These are phyloP conservation scores for Synanthedon andrenaeformis DNA, from an alignment of 2,888 invertebrate genomes.

Conservation along the genomic window DNA sequence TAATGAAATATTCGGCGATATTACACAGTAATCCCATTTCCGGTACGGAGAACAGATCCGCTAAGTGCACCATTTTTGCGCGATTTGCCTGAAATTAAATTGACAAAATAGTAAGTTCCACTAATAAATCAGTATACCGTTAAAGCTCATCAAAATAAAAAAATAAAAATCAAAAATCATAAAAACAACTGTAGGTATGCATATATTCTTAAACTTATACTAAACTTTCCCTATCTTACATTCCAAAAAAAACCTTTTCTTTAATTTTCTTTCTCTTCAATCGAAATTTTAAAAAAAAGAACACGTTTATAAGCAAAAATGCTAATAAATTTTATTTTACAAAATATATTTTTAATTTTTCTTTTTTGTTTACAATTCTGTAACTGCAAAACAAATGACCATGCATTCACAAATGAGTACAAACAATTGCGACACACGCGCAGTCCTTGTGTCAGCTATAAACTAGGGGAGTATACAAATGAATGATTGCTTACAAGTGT, in stretches of 20 bases:
- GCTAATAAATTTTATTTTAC: neutral
- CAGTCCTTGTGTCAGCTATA: slow-evolving; percentile 14
- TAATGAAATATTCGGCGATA: slow-evolving; percentile 92
- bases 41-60: slow-evolving; percentile 96
- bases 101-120: slow-evolving; percentile 5
- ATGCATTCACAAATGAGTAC: slow-evolving; percentile 14
- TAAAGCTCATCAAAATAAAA: neutral
- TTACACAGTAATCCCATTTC: slow-evolving; percentile 95
- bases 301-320: too few relatives aligned
- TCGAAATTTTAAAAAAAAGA: too few relatives aligned
- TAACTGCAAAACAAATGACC: too few relatives aligned
- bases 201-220: neutral
- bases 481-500: slow-evolving; percentile 66
- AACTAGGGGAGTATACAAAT: slow-evolving; percentile 34
- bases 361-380: slow-evolving; percentile 7
- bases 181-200: slow-evolving; percentile 5
- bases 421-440: slow-evolving; percentile 13
- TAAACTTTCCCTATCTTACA: too few relatives aligned
- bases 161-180: neutral
- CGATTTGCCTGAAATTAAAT: slow-evolving; percentile 61
- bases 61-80: slow-evolving; percentile 91
- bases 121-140: neutral
- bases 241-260: too few relatives aligned
- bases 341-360: slow-evolving; percentile 3
- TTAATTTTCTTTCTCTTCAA: too few relatives aligned